Base-by-base conservation (phyloP, 1,140 invertebrate species). In the Brachionus plicatilis region DNA sequence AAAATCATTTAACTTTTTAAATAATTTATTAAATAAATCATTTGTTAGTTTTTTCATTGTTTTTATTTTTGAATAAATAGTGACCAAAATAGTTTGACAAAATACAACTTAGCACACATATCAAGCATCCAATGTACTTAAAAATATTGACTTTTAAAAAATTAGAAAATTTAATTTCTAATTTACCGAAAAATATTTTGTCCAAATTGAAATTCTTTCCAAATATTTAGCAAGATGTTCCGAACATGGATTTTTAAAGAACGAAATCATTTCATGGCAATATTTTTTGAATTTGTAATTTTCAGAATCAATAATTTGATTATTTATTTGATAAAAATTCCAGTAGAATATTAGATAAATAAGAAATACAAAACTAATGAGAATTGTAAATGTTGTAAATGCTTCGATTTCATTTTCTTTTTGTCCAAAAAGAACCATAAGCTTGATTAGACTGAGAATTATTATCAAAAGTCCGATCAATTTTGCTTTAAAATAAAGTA, bases 1-100 rank as follows among this genome's bases (percentile, higher is more conserved):
- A n/a, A 43, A 72, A 24, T 17, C 68, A 72, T 72, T 43, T 72
- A 24, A 72, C n/a, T 72, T 72, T 72, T 72, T 72, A 41, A 17
- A 68, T n/a, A 68, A 29, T 68, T 33, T 68, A 68, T 68, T 68
- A 33, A 68, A 68, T 33, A 29, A 68, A 68, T 47, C 14, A 47
- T 47, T n/a, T 14, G 12, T 12, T 12, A 68, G 20, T 12, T 68
- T 68, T 68, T 33, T 68, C 66, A 6, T 68, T 8, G 12, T n/a
- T 41, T 33, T 68, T 68, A 12, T 68, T 33, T 29, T 33, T 12
- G n/a, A 9, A 14, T 33, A 29, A n/a, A 14, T 14, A 33, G 12
- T 68, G 11, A 24, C 14, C 9, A 24, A 29, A 41, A 41, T 68
- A 29, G 12, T 33, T 68, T 68, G 66, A 24, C 17, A 68, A n/a